Evolutionary conservation across 2,888 invertebrate genomes (phyloP).

Genomic region (Punctoribates punctum): DNA sequence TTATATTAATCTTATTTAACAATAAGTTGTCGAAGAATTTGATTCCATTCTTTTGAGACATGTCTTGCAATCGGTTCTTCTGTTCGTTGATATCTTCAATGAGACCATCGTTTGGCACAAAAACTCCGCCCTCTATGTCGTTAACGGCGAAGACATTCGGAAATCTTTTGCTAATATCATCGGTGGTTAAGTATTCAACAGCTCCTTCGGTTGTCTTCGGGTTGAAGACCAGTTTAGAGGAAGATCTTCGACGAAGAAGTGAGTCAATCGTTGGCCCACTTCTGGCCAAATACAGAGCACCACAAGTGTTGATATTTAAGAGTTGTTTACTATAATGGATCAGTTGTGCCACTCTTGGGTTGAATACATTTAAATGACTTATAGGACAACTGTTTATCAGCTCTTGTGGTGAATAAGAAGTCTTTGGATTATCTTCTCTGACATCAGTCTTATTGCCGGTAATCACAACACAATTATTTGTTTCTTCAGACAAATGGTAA

Average conservation of each 20-base stretch:
- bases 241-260: constrained; percentile 24
- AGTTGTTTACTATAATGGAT: constrained; percentile 36
- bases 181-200: not conserved
- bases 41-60: constrained; percentile 39
- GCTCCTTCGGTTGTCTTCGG: no score
- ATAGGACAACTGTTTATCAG: constrained; percentile 17
- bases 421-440: no score
- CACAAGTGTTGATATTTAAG: constrained; percentile 34
- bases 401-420: not conserved
- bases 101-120: constrained; percentile 65
- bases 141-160: constrained; percentile 12
- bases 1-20: constrained; percentile 38
- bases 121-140: constrained; percentile 22
- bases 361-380: constrained; percentile 36
- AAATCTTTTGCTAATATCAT: constrained; percentile 29
- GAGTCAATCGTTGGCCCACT: constrained; percentile 33
- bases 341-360: constrained; percentile 33
- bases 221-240: constrained; percentile 28
- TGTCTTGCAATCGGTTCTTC: constrained; percentile 25
- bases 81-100: constrained; percentile 70
- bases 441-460: constrained; percentile 25
- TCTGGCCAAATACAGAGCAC: constrained; percentile 38
- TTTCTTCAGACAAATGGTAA: constrained; percentile 29
- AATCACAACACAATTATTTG: constrained; percentile 29
- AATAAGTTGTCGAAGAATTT: constrained; percentile 41